Evolutionary conservation across 2,113 vertebrate genomes (phyloP).

Genomic region (Lampris incognitus): DNA sequence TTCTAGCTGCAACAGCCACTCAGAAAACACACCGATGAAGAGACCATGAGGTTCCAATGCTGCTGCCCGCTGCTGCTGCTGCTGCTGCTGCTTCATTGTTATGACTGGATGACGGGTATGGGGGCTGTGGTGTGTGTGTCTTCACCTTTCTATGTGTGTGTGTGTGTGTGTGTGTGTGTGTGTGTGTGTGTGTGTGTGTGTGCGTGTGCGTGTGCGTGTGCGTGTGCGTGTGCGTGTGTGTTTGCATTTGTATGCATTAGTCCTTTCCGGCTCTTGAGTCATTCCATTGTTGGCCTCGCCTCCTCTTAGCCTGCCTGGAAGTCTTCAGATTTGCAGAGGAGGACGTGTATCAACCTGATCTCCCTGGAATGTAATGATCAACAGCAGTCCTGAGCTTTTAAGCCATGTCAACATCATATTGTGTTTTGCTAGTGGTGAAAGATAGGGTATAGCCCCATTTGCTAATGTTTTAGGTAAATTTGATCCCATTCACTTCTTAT

Average conservation of each 20-base stretch:
- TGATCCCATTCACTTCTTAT: not conserved
- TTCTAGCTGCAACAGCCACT: no score
- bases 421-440: not conserved
- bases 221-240: not conserved
- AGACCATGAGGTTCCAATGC: conserved; percentile 61
- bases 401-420: not conserved
- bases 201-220: not conserved
- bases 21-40: conserved; percentile 12
- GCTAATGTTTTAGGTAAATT: not conserved
- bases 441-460: not conserved
- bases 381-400: not conserved
- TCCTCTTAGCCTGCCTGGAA: conserved; percentile 1
- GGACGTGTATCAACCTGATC: conserved; percentile 49
- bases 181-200: not conserved
- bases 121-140: not conserved
- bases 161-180: not conserved
- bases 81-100: conserved; percentile 56
- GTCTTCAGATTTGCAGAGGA: not conserved
- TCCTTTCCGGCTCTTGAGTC: not conserved
- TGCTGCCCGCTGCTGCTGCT: conserved; percentile 70
- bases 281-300: conserved; percentile 8
- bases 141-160: conserved; percentile 2
- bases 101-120: conserved; percentile 71
- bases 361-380: conserved; percentile 37
- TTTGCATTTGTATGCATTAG: not conserved